Base-by-base conservation (phyloP, 1,140 invertebrate genomes). In the Pseudachorutes palmiensis region DNA sequence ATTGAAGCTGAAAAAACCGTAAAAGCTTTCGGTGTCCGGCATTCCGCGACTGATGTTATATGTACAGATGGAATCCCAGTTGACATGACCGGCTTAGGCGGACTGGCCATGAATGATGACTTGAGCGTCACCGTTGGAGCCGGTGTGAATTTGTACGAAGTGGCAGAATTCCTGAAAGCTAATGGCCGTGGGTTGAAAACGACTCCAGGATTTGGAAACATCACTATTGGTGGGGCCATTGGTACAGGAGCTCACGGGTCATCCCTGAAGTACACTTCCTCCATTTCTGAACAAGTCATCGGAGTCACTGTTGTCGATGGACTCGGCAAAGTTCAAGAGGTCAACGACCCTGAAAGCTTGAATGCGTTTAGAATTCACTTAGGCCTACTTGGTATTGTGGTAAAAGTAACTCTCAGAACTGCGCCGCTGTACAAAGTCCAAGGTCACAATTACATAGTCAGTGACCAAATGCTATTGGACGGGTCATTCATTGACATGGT, bases 221-320 rank as follows among this genome's bases (percentile, higher is more conserved):
- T 70, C 26, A 67, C 69, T 3, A 61, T 70, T 29, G 68, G 58
- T 29, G 68, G 68, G 1, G 68, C 68, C 26, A 66, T 69, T 3
- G 68, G 58, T 1, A 69, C 68, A 26, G 68, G 68, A 5, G 68
- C 68, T 33, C 68, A 66, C 30, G 68, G 68, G 1, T 66, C 64
- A 2, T 62, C 64, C 22, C 9, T 66, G 1, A 58, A 51, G 36
- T 41, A 69, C 32, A 68, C 64, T 28, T 32, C 64, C 2, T 57
- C 61, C 2, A 49, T 69, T 9, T 69, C 68, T 5, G 58, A 65
- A 32, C 68, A 62, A 62, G 64, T 66, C 5, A 33, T 69, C n/a
- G 31, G 58, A 2, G 5, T 69, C 1, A 65, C 33, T 9, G 29
- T 69, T 2, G 48, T 69, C 14, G 59, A 69, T 49, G 68, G 68